Conservation (phyloP, 2,113 vertebrate genomes). For the Nesogale talazaci region DNA sequence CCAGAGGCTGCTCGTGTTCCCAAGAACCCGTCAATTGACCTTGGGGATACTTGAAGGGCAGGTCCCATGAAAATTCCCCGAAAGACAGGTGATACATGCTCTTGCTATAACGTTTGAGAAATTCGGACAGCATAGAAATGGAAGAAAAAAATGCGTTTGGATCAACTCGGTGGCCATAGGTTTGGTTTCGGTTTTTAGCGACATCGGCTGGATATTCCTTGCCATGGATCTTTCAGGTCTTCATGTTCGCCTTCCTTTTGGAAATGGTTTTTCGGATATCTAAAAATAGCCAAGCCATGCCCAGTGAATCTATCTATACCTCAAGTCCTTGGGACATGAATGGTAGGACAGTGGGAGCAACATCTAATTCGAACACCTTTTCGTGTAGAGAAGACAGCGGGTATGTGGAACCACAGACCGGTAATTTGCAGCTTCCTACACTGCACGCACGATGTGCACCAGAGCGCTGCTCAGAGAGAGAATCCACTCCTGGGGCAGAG, state of each 20-base stretch:
- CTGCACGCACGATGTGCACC: too few species aligned
- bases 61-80: not conserved
- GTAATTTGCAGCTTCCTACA: not conserved
- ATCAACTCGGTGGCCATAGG: not conserved
- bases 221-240: not conserved
- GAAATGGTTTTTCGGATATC: not conserved
- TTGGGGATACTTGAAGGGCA: not conserved
- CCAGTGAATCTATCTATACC: not conserved
- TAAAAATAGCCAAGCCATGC: not conserved
- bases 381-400: not conserved
- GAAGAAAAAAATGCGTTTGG: not conserved
- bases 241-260: constrained; percentile 19
- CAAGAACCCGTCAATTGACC: not conserved
- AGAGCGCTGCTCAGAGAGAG: too few species aligned
- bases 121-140: not conserved
- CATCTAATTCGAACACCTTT: not conserved
- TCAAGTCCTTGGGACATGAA: not conserved
- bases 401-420: not conserved
- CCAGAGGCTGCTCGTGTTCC: not conserved
- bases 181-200: not conserved
- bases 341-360: not conserved
- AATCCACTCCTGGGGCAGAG: too few species aligned
- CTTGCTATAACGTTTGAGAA: not conserved
- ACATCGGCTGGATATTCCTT: not conserved
- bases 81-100: not conserved